Conservation (phyloP, 2,888 invertebrate genomes). For the Pegoplata infirma region DNA sequence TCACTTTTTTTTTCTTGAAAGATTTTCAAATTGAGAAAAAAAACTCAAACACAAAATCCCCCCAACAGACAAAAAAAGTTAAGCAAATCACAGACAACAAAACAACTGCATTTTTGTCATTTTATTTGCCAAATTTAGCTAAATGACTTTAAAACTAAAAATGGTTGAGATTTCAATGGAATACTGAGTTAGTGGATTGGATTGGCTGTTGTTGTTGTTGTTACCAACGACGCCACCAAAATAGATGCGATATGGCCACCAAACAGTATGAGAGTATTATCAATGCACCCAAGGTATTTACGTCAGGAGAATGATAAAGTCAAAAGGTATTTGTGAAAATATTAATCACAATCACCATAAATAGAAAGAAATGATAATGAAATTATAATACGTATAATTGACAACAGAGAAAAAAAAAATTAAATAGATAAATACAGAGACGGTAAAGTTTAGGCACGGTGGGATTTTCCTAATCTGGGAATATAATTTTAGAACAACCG, state of each 20-base stretch:
- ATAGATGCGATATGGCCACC: conserved; percentile 21
- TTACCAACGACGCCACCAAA: conserved; percentile 16
- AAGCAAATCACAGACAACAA: conserved; percentile 42
- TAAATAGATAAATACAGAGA: too few relatives aligned
- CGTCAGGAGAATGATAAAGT: conserved; percentile 55
- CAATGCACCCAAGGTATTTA: conserved; percentile 39
- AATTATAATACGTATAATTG: conserved; percentile 26
- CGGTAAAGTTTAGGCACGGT: too few relatives aligned
- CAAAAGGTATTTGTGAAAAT: conserved; percentile 60
- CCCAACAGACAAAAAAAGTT: not conserved
- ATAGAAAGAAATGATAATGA: conserved; percentile 38
- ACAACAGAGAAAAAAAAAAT: not conserved
- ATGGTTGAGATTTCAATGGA: conserved; percentile 13
- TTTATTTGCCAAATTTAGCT: conserved; percentile 56
- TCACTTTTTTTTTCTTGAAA: conserved; percentile 4
- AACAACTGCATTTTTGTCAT: conserved; percentile 57
- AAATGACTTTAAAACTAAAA: conserved; percentile 58
- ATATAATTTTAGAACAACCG: too few relatives aligned
- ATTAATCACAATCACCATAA: conserved; percentile 55
- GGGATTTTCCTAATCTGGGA: too few relatives aligned
- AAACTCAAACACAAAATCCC: conserved; percentile 23
- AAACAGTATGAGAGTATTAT: conserved; percentile 29
- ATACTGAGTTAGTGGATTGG: conserved; percentile 19
- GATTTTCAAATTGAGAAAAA: conserved; percentile 14
- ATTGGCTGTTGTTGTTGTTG: too few relatives aligned